Percentiles rank a stretch among this genome's conserved stretches.
Conservation (phyloP, 2,888 invertebrate genomes). For the Drosophila formosana region DNA sequence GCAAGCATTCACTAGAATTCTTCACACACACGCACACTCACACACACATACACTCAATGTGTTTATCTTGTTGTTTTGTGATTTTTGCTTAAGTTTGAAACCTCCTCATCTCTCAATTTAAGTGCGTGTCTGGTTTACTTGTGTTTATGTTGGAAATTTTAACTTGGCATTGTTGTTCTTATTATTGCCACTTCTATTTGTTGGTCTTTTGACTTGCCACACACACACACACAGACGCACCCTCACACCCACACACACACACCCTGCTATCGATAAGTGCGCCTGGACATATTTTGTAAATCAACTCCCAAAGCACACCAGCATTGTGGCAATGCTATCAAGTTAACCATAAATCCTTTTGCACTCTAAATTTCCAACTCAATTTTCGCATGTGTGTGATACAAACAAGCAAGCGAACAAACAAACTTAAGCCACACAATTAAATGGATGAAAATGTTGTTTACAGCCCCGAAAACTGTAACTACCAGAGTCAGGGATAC, state of each 20-base stretch:
- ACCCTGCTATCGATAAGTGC: constrained; percentile 37
- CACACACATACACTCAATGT: neutral
- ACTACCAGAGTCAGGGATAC: constrained; percentile 16
- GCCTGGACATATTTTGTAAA: constrained; percentile 38
- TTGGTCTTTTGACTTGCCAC: constrained; percentile 42
- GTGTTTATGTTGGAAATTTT: constrained; percentile 49
- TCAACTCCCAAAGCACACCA: constrained; percentile 42
- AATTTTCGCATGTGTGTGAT: constrained; percentile 60
- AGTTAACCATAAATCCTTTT: constrained; percentile 68
- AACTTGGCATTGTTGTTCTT: constrained; percentile 40
- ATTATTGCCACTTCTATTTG: constrained; percentile 40
- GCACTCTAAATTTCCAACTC: constrained; percentile 74
- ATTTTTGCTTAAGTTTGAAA: constrained; percentile 44
- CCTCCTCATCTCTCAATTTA: constrained; percentile 27
- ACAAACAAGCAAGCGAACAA: constrained; percentile 20
- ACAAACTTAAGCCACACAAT: constrained; percentile 43
- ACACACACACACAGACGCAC: constrained; percentile 5
- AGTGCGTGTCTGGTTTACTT: constrained; percentile 41
- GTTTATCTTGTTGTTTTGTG: constrained; percentile 46
- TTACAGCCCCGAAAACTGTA: constrained; percentile 64
- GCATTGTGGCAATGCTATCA: constrained; percentile 57
- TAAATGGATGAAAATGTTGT: constrained; percentile 76
- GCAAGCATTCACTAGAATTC: constrained; percentile 39
- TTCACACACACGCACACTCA: constrained; percentile 15
- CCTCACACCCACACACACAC: constrained; percentile 8